Conservation (phyloP, 2,888 invertebrate genomes). For the Erynnis tages region DNA sequence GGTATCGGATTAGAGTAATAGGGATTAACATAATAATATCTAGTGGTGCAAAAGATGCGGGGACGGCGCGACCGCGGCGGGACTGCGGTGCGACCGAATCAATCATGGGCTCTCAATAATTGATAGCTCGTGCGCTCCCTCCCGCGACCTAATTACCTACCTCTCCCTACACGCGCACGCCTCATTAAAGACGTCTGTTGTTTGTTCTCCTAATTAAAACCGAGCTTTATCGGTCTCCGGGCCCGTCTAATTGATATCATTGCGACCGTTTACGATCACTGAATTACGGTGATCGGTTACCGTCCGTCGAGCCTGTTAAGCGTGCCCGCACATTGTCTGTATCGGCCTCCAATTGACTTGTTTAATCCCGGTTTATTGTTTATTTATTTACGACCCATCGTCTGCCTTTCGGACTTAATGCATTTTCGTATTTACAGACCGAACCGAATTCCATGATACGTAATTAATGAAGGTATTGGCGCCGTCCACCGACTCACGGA, state of each 20-base stretch:
- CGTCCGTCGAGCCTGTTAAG: conserved; percentile 69
- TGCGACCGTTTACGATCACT: conserved; percentile 79
- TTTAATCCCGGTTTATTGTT: conserved; percentile 76
- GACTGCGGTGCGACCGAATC: conserved; percentile 55
- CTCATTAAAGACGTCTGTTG: conserved; percentile 79
- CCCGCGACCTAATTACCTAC: conserved; percentile 74
- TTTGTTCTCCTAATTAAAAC: conserved; percentile 81
- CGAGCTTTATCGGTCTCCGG: conserved; percentile 77
- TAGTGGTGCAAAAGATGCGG: too few relatives aligned
- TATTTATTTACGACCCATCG: conserved; percentile 64
- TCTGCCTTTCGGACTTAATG: conserved; percentile 34
- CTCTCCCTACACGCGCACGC: conserved; percentile 72
- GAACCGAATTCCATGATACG: conserved; percentile 6
- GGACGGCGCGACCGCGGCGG: conserved; percentile 22
- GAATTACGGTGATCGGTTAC: conserved; percentile 75
- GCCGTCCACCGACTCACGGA: background rate
- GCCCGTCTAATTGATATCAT: conserved; percentile 79
- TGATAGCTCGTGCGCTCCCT: conserved; percentile 59
- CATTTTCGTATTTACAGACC: conserved; percentile 15
- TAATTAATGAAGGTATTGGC: conserved; percentile 29
- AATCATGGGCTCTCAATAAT: conserved; percentile 74
- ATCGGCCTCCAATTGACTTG: conserved; percentile 72
- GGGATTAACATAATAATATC: too few relatives aligned
- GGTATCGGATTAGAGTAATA: too few relatives aligned
- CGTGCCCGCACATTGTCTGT: conserved; percentile 76